Evolutionary conservation across 2,888 invertebrate genomes (phyloP).

Genomic region (Lasius fuliginosus): DNA sequence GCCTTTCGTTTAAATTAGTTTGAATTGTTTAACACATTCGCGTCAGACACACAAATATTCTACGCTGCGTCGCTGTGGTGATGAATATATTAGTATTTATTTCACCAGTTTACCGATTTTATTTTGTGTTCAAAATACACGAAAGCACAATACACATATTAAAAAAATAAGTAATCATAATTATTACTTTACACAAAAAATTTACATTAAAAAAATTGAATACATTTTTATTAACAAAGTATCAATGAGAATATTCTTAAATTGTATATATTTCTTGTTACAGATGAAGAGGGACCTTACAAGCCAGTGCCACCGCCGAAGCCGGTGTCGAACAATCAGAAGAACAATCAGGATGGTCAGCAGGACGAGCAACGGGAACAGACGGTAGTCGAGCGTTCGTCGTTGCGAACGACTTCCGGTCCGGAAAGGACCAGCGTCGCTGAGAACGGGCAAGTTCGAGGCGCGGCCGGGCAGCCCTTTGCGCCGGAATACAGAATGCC

Average conservation of each 20-base stretch:
- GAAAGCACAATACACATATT: background rate
- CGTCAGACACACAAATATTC: background rate
- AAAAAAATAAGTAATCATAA: background rate
- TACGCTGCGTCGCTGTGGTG: background rate
- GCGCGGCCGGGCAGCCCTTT: conserved; percentile 79
- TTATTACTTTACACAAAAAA: background rate
- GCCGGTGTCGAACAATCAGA: conserved; percentile 87
- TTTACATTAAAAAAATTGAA: background rate
- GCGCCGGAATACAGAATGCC: conserved; percentile 84
- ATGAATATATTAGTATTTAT: conserved; percentile 42
- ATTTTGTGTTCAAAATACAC: background rate
- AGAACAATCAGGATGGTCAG: conserved; percentile 85
- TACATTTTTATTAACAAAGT: background rate
- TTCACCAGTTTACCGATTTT: background rate
- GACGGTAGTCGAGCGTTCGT: conserved; percentile 85
- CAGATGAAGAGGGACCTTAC: conserved; percentile 88
- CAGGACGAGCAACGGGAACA: conserved; percentile 89
- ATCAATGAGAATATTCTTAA: background rate
- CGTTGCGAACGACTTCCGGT: conserved; percentile 63
- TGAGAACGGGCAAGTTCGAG: conserved; percentile 85
- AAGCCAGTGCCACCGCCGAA: conserved; percentile 89
- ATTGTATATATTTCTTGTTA: conserved; percentile 61
- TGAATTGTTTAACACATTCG: conserved; percentile 32
- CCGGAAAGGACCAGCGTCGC: conserved; percentile 62
- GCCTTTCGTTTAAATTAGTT: conserved; percentile 13